phyloP scores from a whole-genome alignment of 2,797 vertebrate species.

The Ibycter americanus region DNA sequence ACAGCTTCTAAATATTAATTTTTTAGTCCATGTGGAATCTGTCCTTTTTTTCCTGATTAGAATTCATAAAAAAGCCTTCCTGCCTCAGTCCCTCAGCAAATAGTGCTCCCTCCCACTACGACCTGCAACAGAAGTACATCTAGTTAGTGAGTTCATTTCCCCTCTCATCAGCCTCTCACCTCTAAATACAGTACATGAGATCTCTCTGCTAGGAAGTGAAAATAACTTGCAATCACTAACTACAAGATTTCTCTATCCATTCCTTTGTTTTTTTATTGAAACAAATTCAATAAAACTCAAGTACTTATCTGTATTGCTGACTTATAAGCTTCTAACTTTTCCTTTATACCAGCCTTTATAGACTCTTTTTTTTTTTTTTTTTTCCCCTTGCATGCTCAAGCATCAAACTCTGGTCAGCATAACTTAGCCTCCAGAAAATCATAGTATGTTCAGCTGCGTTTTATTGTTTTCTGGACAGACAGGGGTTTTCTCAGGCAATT shows the following conservation, averaged over 20 bases:
- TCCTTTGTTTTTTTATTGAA: background rate
- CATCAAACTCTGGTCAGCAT: background rate
- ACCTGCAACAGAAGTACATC: background rate
- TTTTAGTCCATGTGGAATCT: background rate
- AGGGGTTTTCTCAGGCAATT: background rate
- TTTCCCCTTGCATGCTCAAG: background rate
- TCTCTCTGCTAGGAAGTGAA: background rate
- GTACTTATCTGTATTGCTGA: background rate
- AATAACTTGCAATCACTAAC: background rate
- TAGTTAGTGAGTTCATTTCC: background rate
- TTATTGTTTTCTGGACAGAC: background rate
- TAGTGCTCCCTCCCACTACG: background rate
- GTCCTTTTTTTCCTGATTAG: background rate
- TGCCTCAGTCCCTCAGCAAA: background rate
- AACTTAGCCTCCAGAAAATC: background rate
- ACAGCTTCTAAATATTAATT: background rate
- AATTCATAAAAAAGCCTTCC: background rate
- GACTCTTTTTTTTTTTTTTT: no score
- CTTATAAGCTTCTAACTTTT: background rate
- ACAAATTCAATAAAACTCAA: background rate
- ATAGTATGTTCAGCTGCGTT: background rate
- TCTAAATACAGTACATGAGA: background rate
- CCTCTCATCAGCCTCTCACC: background rate
- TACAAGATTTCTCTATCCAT: background rate
- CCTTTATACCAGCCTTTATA: background rate